Conservation (phyloP, 2,113 vertebrate species). For the Stomatorhinus ivindoensis region DNA sequence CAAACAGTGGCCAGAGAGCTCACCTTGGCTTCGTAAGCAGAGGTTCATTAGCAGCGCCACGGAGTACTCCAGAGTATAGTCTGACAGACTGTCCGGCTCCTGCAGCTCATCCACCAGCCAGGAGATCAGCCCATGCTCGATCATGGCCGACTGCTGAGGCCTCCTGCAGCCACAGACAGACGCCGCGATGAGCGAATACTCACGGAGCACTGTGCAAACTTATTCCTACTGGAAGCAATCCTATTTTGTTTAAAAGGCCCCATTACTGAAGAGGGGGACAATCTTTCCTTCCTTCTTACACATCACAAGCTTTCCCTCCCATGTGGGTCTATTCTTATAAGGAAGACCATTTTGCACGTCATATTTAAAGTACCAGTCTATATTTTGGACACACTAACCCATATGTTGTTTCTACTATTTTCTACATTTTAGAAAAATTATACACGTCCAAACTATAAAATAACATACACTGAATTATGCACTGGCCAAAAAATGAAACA, state of each 20-base stretch:
- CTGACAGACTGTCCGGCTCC: slow-evolving; percentile 80
- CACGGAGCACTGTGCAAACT: neutral
- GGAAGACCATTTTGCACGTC: neutral
- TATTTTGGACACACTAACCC: neutral
- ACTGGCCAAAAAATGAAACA: neutral
- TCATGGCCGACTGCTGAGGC: slow-evolving; percentile 80
- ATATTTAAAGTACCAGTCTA: neutral
- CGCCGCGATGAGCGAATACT: no score
- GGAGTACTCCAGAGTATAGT: slow-evolving; percentile 81
- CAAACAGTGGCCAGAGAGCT: neutral
- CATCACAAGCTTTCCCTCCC: neutral
- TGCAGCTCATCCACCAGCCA: slow-evolving; percentile 80
- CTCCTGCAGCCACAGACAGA: slow-evolving; percentile 55
- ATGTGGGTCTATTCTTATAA: neutral
- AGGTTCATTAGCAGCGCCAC: slow-evolving; percentile 91
- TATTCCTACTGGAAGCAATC: neutral
- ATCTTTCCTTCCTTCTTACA: neutral
- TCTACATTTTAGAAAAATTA: neutral
- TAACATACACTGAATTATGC: neutral
- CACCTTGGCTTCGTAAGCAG: slow-evolving; percentile 84
- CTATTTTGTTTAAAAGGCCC: neutral
- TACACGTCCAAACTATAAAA: neutral
- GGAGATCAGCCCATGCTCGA: slow-evolving; percentile 73
- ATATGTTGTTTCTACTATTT: neutral
- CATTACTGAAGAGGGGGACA: neutral